phyloP scores from a whole-genome alignment of 2,888 invertebrate species.

The Actias luna region DNA sequence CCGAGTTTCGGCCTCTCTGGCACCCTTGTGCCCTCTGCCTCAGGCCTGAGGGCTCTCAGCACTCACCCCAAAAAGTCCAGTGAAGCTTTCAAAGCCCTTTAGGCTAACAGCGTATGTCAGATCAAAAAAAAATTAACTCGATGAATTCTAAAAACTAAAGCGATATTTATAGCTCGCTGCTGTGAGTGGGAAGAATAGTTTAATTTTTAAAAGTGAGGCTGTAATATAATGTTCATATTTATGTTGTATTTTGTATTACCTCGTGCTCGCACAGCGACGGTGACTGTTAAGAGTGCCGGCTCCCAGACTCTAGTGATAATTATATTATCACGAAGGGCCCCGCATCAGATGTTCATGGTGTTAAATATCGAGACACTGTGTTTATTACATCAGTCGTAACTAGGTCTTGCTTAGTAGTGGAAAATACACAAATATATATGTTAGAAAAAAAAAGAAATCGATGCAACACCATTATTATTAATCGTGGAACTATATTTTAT shows the following conservation, averaged over 20 bases:
- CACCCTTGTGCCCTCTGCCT: no score
- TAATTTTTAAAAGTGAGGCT: background rate
- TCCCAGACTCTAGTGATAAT: slow-evolving; percentile 20
- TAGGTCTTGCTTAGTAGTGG: background rate
- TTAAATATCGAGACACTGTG: slow-evolving; percentile 14
- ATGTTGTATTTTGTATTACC: slow-evolving; percentile 4
- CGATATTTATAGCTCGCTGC: background rate
- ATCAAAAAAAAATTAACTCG: background rate
- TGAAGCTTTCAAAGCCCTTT: no score
- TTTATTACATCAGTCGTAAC: background rate
- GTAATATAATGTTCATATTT: background rate
- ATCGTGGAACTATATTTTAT: no score
- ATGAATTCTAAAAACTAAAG: no score
- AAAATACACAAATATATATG: background rate
- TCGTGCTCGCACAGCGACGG: background rate
- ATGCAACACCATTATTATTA: no score
- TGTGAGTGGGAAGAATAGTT: background rate
- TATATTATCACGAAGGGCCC: slow-evolving; percentile 17
- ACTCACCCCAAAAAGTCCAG: no score
- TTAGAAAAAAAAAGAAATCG: background rate
- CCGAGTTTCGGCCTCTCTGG: no score
- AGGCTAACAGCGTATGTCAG: no score
- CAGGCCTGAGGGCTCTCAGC: no score
- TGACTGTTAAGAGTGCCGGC: background rate
- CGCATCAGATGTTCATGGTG: slow-evolving; percentile 27